A percentile compares a stretch with the other conserved stretches of the same genome.
These are phyloP conservation scores for Sturnira hondurensis DNA, from an alignment of 2,113 vertebrate species.

Conservation along the genomic window DNA sequence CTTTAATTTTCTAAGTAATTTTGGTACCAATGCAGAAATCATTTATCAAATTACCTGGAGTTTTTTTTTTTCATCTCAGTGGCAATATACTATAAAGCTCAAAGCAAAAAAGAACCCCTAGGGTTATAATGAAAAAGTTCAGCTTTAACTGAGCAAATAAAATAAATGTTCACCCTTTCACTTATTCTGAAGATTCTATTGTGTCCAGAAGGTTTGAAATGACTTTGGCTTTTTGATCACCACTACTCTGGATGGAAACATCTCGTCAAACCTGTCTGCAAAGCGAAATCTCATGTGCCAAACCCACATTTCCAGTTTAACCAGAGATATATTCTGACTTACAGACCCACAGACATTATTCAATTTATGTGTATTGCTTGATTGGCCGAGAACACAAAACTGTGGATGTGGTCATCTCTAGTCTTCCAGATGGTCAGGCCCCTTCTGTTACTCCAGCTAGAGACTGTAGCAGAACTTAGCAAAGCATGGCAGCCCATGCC, in stretches of 20 bases:
- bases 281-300: background rate
- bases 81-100: slow-evolving; percentile 30
- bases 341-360: background rate
- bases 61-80: slow-evolving; percentile 23
- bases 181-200: background rate
- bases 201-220: slow-evolving; percentile 23
- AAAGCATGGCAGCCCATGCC: background rate
- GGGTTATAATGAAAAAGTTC: slow-evolving; percentile 47
- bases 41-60: slow-evolving; percentile 54
- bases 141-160: background rate
- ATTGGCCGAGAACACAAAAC: background rate
- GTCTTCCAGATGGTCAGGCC: background rate
- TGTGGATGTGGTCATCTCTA: background rate
- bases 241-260: background rate
- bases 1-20: slow-evolving; percentile 37
- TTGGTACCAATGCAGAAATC: slow-evolving; percentile 36
- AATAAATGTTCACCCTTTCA: slow-evolving; percentile 35
- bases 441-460: background rate
- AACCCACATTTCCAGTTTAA: background rate
- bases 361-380: background rate
- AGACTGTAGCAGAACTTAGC: background rate
- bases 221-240: background rate
- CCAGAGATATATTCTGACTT: background rate
- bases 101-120: slow-evolving; percentile 19
- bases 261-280: background rate